Conservation (phyloP, 2,797 vertebrate genomes). For the Hippoglossus hippoglossus region DNA sequence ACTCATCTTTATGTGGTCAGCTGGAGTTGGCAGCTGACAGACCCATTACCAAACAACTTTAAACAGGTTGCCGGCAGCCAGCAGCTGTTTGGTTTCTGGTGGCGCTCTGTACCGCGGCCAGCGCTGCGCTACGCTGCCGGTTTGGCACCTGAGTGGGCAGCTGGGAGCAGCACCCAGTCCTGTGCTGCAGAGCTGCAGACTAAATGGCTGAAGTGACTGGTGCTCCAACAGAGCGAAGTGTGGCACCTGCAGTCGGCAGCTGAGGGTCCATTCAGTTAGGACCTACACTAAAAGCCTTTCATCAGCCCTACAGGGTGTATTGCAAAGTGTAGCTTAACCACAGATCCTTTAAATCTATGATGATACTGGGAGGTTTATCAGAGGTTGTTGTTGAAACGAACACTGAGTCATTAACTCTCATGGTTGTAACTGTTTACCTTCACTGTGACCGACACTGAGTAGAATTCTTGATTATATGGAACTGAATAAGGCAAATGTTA, state of each 20-base stretch:
- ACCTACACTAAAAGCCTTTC: neutral
- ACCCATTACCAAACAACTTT: conserved; percentile 54
- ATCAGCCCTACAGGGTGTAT: neutral
- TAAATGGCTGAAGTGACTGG: conserved; percentile 26
- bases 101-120: conserved; percentile 15
- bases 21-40: conserved; percentile 51
- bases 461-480: neutral
- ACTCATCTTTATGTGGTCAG: conserved; percentile 60
- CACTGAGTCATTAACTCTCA: too few species aligned
- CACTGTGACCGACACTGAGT: neutral
- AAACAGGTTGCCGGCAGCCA: conserved; percentile 55
- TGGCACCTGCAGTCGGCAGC: conserved; percentile 32
- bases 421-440: too few species aligned
- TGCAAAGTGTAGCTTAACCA: too few species aligned
- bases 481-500: neutral
- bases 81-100: conserved; percentile 62
- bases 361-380: too few species aligned
- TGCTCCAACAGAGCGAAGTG: conserved; percentile 12
- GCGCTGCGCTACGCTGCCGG: conserved; percentile 20
- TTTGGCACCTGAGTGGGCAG: conserved; percentile 47
- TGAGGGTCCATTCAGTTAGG: neutral
- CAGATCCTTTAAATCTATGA: too few species aligned
- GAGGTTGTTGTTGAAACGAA: too few species aligned
- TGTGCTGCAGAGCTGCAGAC: conserved; percentile 7
- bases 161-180: conserved; percentile 25